Conservation (phyloP, 30 jellyfish, hydroid and myxozoan genomes). For the Aurelia coerulea region DNA sequence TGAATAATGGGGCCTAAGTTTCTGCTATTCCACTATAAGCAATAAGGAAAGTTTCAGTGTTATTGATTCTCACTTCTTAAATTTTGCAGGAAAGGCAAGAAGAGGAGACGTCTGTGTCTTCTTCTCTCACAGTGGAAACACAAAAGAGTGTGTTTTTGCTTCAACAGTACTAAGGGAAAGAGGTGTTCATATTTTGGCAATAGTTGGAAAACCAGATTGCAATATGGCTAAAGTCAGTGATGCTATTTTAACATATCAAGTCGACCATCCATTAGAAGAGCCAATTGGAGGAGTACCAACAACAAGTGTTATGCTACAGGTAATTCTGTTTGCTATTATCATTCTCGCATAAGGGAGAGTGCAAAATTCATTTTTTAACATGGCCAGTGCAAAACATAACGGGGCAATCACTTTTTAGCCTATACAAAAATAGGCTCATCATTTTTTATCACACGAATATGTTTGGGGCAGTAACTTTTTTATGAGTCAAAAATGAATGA, state of each 20-base stretch:
- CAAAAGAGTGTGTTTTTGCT: conserved; percentile 93
- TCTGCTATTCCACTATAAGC: too few species aligned
- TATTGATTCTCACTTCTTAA: too few species aligned
- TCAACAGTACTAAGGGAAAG: conserved; percentile 76
- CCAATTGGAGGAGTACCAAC: conserved; percentile 98
- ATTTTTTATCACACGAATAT: too few species aligned
- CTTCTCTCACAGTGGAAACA: conserved; percentile 95
- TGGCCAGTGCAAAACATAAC: too few species aligned
- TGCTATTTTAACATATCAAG: conserved; percentile 79
- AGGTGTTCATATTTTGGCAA: conserved; percentile 87
- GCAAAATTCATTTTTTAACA: too few species aligned
- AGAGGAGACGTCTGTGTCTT: conserved; percentile 87
- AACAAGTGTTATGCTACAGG: conserved; percentile 93
- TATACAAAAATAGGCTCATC: too few species aligned
- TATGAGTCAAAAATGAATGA: too few species aligned
- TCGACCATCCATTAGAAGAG: conserved; percentile 75
- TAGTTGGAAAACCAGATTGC: conserved; percentile 83
- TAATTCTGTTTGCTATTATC: not conserved
- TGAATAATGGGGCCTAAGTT: too few species aligned
- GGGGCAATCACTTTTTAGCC: too few species aligned
- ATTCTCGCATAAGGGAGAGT: too few species aligned
- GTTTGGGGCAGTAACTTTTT: too few species aligned
- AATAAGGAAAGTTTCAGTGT: too few species aligned
- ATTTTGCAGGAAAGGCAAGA: conserved; percentile 76
- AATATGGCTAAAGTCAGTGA: conserved; percentile 82